These are phyloP conservation scores for Ptilonorhynchus violaceus DNA, from an alignment of 2,113 vertebrate genomes.

Conservation along the genomic window DNA sequence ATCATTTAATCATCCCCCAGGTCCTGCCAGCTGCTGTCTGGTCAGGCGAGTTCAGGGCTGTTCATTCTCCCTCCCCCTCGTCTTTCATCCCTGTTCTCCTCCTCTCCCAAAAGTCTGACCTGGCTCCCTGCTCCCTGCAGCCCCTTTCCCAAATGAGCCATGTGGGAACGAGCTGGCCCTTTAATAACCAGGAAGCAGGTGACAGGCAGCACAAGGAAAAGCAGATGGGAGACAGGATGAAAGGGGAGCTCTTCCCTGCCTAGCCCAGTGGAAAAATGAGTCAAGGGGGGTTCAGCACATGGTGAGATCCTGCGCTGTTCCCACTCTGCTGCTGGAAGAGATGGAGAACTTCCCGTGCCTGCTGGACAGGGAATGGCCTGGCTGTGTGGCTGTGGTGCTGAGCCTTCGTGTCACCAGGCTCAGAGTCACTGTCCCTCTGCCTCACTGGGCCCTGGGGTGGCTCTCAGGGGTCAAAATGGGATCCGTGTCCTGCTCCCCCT, in stretches of 20 bases:
- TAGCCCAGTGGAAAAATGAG: neutral
- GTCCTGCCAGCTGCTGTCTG: neutral
- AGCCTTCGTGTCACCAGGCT: neutral
- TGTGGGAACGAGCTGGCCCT: neutral
- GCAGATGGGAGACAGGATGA: neutral
- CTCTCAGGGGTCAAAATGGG: neutral
- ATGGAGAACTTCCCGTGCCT: neutral
- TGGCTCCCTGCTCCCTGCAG: neutral
- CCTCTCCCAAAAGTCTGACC: neutral
- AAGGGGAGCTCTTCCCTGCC: neutral
- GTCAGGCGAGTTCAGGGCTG: neutral
- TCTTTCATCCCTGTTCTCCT: neutral
- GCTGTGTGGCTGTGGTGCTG: neutral
- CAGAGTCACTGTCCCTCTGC: neutral
- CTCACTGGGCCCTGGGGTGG: neutral
- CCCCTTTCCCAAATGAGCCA: rapidly evolving
- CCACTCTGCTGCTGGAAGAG: neutral
- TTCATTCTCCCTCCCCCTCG: neutral
- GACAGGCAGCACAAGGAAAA: neutral
- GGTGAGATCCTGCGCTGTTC: neutral
- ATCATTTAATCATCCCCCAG: neutral
- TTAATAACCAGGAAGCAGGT: neutral
- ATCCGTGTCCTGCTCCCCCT: too few species aligned
- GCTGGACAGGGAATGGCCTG: neutral
- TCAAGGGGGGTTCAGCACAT: neutral